A percentile compares a stretch with the other conserved stretches of the same genome.
Conservation (phyloP, 2,888 invertebrate species). For the Oscheius sp. region DNA sequence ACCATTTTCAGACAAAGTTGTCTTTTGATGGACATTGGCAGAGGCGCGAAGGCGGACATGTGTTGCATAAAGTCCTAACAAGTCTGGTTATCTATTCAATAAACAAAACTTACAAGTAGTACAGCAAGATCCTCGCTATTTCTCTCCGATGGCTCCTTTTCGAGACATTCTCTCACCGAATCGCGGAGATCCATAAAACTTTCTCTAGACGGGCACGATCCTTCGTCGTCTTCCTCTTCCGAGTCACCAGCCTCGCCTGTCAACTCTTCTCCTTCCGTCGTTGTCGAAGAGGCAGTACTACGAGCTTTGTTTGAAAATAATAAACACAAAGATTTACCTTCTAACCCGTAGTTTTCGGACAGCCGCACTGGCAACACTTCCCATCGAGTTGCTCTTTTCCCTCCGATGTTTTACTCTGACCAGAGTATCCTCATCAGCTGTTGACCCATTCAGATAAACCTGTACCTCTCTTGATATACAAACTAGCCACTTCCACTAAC, state of each 20-base stretch:
- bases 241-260: slow-evolving; percentile 87
- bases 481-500: not conserved
- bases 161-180: slow-evolving; percentile 94
- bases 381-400: slow-evolving; percentile 59
- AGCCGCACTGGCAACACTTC: slow-evolving; percentile 34
- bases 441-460: slow-evolving; percentile 54
- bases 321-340: slow-evolving; percentile 20
- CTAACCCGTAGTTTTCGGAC: slow-evolving; percentile 29
- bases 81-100: not conserved
- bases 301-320: not conserved
- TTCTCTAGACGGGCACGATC: slow-evolving; percentile 71
- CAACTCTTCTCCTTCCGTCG: slow-evolving; percentile 66
- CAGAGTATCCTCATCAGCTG: slow-evolving; percentile 60
- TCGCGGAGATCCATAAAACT: slow-evolving; percentile 77
- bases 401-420: slow-evolving; percentile 61
- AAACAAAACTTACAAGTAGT: slow-evolving; percentile 78
- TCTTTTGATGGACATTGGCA: slow-evolving; percentile 92
- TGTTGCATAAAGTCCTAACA: slow-evolving; percentile 91
- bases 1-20: slow-evolving; percentile 94
- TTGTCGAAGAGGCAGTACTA: slow-evolving; percentile 68
- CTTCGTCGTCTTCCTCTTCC: slow-evolving; percentile 90
- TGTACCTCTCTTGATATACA: slow-evolving; percentile 26
- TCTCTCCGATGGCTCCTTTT: slow-evolving; percentile 94
- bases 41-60: slow-evolving; percentile 84
- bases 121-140: slow-evolving; percentile 95